Base-by-base conservation (phyloP, 1,140 invertebrate genomes). In the Formica selysi region DNA sequence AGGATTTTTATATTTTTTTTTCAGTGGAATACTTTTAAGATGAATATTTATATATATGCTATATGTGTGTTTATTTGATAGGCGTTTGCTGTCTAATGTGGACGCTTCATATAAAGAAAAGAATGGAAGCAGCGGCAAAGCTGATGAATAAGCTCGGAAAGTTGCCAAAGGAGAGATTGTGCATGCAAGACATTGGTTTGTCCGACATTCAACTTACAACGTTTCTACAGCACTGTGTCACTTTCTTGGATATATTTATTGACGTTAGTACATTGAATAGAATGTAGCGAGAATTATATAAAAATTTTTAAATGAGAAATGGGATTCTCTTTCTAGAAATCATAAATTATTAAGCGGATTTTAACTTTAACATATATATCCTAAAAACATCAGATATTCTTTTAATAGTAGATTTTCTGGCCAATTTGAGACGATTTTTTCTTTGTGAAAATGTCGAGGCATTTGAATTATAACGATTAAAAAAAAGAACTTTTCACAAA, bases 101-200 rank as follows among this genome's bases (percentile, higher is more conserved):
- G 98, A 97, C 97, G 68, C 97, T 98, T 76, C 98, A 98, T 91
- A 94, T 98, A 32, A 97, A 97, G 90, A 97, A 97, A 91, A 95
- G 96, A 36, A 97, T 98, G 92, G 97, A 98, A 95, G 95, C 96
- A 0, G 95, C 96, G 29, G 97, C 97, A 29, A 97, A 97, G 90
- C 95, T 99, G 2, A 97, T 99, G 59, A 98, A 99, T 89, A 99
- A 98, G 95, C 96, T 98, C 13, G 98, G 98, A 13, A 98, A 98
- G 95, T 94, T 98, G 74, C 98, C 98, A 0, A 98, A 98, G 94
- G 98, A 98, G 91, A 96, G 97, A 87, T 95, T 98, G 57, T 98
- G 97, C 87, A 93, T 96, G 54, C 97, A 97, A 93, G 97, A 97
- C 87, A 95, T 98, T 74, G 97, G 97, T 38, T 96, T 98, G 81